Conservation (phyloP, 2,888 invertebrate species). For the Drosophila rubida region DNA sequence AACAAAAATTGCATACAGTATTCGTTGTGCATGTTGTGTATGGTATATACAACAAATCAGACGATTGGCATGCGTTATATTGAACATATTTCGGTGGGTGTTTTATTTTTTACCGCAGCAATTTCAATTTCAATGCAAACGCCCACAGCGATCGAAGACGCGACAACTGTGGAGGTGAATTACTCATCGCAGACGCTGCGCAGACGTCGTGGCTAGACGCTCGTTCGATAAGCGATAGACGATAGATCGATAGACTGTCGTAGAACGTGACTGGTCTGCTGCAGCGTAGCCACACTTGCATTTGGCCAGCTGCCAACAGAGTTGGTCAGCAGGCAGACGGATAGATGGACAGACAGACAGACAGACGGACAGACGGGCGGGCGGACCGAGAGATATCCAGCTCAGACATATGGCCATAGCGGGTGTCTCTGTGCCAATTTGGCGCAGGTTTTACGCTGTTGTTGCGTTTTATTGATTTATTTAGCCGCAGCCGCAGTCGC, state of each 20-base stretch:
- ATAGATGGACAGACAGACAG: background rate
- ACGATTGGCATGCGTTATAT: slow-evolving; percentile 29
- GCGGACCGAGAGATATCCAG: background rate
- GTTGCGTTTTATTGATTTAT: slow-evolving; percentile 67
- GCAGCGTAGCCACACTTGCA: slow-evolving; percentile 42
- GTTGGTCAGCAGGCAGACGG: slow-evolving; percentile 13
- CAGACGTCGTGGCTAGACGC: slow-evolving; percentile 66
- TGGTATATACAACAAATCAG: slow-evolving; percentile 33
- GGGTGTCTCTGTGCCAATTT: slow-evolving; percentile 74
- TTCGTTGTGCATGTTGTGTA: slow-evolving; percentile 4
- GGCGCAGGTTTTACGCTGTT: slow-evolving; percentile 22
- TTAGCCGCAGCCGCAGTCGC: slow-evolving; percentile 27
- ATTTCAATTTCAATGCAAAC: slow-evolving; percentile 23
- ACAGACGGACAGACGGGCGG: background rate
- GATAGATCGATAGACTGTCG: slow-evolving; percentile 16
- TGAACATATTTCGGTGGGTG: slow-evolving; percentile 44
- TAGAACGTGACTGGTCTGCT: slow-evolving; percentile 32
- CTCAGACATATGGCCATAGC: slow-evolving; percentile 62
- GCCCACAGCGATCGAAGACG: slow-evolving; percentile 8
- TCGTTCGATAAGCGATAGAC: slow-evolving; percentile 32
- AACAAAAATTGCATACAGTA: background rate
- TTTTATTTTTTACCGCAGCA: slow-evolving; percentile 21
- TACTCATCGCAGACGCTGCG: slow-evolving; percentile 64
- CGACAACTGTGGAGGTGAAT: slow-evolving; percentile 3
- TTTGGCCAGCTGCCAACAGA: slow-evolving; percentile 67